A percentile compares a stretch with the other conserved stretches of the same genome.
Evolutionary conservation across 2,797 vertebrate genomes (phyloP).

Genomic region (Dipus sagitta): DNA sequence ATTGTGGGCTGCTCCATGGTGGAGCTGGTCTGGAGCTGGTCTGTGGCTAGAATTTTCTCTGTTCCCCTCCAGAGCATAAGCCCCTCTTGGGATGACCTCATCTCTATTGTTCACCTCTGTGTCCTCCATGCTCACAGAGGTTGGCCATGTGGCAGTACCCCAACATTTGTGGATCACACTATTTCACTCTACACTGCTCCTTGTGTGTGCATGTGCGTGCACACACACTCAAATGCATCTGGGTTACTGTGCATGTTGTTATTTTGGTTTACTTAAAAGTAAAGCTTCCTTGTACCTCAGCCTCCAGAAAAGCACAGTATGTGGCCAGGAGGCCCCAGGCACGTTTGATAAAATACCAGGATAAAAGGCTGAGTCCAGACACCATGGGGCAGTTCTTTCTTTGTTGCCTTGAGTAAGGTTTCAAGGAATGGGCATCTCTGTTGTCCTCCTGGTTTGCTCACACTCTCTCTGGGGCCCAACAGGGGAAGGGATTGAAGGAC

Average conservation of each 20-base stretch:
- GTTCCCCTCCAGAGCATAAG: rapidly evolving
- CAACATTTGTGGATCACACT: rapidly evolving
- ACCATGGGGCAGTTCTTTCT: neutral
- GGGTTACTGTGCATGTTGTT: neutral
- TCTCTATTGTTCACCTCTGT: too few relatives aligned
- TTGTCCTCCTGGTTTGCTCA: conserved; percentile 8
- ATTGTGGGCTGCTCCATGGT: rapidly evolving
- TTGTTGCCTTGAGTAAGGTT: neutral
- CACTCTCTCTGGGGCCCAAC: neutral
- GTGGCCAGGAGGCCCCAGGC: neutral
- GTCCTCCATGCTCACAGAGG: rapidly evolving
- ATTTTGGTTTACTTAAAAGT: neutral
- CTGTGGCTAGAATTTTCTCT: rapidly evolving
- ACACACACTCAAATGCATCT: rapidly evolving
- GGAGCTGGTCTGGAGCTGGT: neutral
- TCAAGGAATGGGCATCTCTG: conserved; percentile 5
- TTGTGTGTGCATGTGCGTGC: rapidly evolving
- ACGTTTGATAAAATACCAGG: neutral
- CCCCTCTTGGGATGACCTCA: neutral
- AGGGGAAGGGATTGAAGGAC: neutral
- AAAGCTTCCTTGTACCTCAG: neutral
- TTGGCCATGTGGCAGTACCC: neutral
- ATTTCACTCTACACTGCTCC: rapidly evolving
- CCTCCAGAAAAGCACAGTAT: neutral
- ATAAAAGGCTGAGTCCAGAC: conserved; percentile 6